These are phyloP conservation scores for Eubasilissa regina DNA, from an alignment of 1,140 invertebrate genomes.

Conservation along the genomic window DNA sequence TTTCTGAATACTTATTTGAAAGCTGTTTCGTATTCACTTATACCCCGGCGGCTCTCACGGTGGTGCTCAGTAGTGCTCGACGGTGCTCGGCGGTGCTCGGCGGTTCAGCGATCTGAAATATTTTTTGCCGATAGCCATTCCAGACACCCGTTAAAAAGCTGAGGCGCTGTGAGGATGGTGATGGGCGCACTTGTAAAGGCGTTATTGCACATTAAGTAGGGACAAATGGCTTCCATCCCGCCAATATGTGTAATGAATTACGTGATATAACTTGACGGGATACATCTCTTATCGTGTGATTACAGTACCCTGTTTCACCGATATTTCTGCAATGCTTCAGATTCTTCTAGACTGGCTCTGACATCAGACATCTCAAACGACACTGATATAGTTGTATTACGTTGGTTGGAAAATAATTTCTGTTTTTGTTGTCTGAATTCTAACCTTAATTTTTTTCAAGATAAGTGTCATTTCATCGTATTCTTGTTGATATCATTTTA, in stretches of 20 bases:
- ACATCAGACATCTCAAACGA: neutral
- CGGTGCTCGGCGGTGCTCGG: neutral
- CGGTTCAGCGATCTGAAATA: neutral
- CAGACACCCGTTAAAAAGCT: neutral
- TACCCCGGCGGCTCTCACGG: too few species aligned
- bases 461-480: too few species aligned
- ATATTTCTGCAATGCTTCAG: neutral
- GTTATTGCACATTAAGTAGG: conserved; percentile 22
- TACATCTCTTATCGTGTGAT: neutral
- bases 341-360: neutral
- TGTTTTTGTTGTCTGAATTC: too few species aligned
- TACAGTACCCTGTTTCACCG: neutral
- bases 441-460: too few species aligned
- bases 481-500: too few species aligned
- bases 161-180: too few species aligned
- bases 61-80: too few species aligned
- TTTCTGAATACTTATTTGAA: too few species aligned
- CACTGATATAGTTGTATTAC: neutral
- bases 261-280: conserved; percentile 15
- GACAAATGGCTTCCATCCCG: conserved; percentile 19
- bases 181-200: conserved; percentile 29
- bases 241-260: conserved; percentile 33
- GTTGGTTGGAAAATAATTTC: too few species aligned
- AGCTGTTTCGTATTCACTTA: too few species aligned
- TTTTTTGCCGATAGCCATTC: conserved; percentile 18